Evolutionary conservation across 2,113 vertebrate genomes (phyloP), one percentile per base, ranked within the genome.

Genomic region (Neodon shergylaensis): DNA sequence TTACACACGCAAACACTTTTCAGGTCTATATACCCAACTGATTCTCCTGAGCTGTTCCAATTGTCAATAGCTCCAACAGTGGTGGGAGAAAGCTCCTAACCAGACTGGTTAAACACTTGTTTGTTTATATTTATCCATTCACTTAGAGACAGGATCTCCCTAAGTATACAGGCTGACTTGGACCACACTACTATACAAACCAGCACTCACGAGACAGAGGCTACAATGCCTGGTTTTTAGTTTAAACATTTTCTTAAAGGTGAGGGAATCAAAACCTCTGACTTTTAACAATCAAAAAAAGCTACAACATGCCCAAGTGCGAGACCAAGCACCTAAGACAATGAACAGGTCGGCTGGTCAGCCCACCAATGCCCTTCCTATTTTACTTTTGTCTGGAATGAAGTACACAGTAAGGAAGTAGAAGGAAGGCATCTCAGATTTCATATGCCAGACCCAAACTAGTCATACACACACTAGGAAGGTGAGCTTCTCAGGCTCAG

Each of bases 231-330:
- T 84, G 82, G 61, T 16, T 31, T 63, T 63, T 42, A 24, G 24
- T 63, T 83, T 63, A 83, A 83, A 83, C 24, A 63, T 83, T 63
- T 63, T 63, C 81, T 63, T 63, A 54, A 83, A 3, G 24, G 24
- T 58, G n/a, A 83, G 52, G 65, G 44, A n/a, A 42, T 63, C 36
- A 66, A 76, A 4, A n/a, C 12, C 77, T 76, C 90, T 26, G 28
- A 31, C 65, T 83, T 92, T 88, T 54, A 95, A 42, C 31, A n/a
- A 65, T 42, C 36, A 70, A 94, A 91, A 74, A 88, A 85, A 93
- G 10, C 0, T 13, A 95, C 77, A 95, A 68, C 42, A 54, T 7
- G 16, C 36, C 42, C 70, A 82, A 89, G 83, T 3, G 76, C 68
- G 44, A 92, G 21, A n/a, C 16, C 19, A 16, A 54, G 52, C 1